Conservation (phyloP, 2,113 vertebrate genomes). For the Hippocampus mohnikei region DNA sequence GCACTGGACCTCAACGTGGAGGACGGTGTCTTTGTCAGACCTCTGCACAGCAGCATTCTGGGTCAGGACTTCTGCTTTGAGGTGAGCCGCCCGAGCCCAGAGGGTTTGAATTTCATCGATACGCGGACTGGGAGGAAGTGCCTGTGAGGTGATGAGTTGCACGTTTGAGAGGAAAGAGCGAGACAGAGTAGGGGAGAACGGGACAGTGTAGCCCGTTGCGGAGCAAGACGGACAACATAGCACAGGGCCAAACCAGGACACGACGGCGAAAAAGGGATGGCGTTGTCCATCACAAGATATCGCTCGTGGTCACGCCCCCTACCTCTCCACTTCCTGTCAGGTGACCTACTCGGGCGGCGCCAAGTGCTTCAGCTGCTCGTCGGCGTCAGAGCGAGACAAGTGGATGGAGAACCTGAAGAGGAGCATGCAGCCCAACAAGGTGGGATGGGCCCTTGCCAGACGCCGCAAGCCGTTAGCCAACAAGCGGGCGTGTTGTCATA, state of each 20-base stretch:
- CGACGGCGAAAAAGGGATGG: no score
- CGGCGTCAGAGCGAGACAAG: conserved; percentile 93
- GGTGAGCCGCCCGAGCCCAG: conserved; percentile 52
- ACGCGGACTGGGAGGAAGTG: no score
- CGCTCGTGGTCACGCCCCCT: background rate
- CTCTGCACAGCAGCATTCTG: conserved; percentile 92
- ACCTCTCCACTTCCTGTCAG: conserved; percentile 55
- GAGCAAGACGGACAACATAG: no score
- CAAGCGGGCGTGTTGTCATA: no score
- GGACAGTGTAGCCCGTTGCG: no score
- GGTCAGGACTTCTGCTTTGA: conserved; percentile 98
- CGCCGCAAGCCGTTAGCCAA: no score
- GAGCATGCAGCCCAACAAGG: conserved; percentile 94
- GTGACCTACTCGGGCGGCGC: conserved; percentile 89
- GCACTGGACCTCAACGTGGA: conserved; percentile 86
- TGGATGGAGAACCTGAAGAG: conserved; percentile 98
- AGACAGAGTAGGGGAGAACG: no score
- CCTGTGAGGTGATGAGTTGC: no score
- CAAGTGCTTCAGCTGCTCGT: conserved; percentile 95
- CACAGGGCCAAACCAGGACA: no score
- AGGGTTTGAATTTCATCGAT: no score
- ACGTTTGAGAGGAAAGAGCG: no score
- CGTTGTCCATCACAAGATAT: no score
- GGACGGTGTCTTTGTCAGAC: conserved; percentile 85
- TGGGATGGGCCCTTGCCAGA: conserved; percentile 34